Conservation (phyloP, 2,888 invertebrate genomes). For the Teleogryllus oceanicus region DNA sequence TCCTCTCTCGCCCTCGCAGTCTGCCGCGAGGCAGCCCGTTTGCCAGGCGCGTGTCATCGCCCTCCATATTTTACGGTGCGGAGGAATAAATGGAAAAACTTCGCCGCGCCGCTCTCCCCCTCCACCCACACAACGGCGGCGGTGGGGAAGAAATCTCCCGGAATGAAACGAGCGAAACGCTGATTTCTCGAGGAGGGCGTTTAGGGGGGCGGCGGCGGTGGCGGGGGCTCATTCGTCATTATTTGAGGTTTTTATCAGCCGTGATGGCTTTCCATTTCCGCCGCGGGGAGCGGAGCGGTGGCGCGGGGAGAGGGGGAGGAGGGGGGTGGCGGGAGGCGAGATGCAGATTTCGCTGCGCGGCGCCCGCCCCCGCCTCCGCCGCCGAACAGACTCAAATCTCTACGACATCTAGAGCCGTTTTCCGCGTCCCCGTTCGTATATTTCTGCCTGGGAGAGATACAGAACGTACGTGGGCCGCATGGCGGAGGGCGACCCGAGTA, state of each 20-base stretch:
- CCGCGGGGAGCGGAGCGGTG: not conserved
- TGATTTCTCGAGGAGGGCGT: not conserved
- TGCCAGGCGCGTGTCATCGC: not conserved
- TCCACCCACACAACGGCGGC: not conserved
- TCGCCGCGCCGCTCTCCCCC: not conserved
- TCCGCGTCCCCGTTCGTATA: not conserved
- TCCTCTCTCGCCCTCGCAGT: too few species aligned
- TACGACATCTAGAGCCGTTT: not conserved
- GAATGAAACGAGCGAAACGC: not conserved
- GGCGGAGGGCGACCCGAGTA: not conserved
- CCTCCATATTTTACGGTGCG: not conserved
- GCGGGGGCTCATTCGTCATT: slow-evolving; percentile 2
- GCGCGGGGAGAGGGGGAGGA: not conserved
- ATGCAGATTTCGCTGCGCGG: not conserved
- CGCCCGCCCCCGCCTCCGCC: not conserved
- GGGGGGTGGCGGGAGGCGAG: not conserved
- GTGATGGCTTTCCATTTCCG: slow-evolving; percentile 18
- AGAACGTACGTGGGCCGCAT: not conserved
- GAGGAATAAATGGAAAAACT: slow-evolving; percentile 2
- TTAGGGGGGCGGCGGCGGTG: not conserved
- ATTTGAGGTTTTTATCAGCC: slow-evolving; percentile 18
- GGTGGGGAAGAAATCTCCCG: not conserved
- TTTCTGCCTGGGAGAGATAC: not conserved
- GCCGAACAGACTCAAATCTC: not conserved
- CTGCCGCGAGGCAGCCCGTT: too few species aligned